Base-by-base conservation (phyloP, 1,140 invertebrate genomes). In the Megalonaias nervosa region DNA sequence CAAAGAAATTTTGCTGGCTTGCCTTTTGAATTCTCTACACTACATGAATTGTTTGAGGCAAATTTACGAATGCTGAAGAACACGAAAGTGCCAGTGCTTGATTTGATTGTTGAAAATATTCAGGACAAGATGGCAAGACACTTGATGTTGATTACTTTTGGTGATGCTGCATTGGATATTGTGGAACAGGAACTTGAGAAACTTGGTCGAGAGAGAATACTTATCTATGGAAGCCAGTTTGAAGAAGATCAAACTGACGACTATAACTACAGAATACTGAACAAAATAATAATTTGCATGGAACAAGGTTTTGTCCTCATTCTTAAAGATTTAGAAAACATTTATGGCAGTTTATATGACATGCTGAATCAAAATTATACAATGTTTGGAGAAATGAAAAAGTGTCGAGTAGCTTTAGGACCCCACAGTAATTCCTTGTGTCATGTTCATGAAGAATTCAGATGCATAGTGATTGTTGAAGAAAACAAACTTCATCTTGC, bases 301-400 rank as follows among this genome's bases (percentile, higher is more conserved):
- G 85, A 88, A 76, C 80, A 84, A 70, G 85, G 85, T 12, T 67
- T 82, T n/a, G 81, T n/a, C n/a, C n/a, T n/a, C n/a, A n/a, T n/a
- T n/a, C n/a, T n/a, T n/a, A n/a, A n/a, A n/a, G n/a, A n/a, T n/a
- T n/a, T n/a, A n/a, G n/a, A n/a, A n/a, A n/a, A n/a, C n/a, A n/a
- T n/a, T n/a, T n/a, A n/a, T n/a, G n/a, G n/a, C n/a, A n/a, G n/a
- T n/a, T n/a, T n/a, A n/a, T n/a, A n/a, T n/a, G n/a, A n/a, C n/a
- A n/a, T 84, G 55, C 62, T 88, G 0, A 88, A 88, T 77, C 86
- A 88, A 61, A 87, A 88, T 67, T 87, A 87, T 61, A 84, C 84
- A 57, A 68, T 81, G 58, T 83, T 86, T 71, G 85, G 85, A 6
- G 80, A 82, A 62, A 87, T 85, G 48, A 86, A 83, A 58, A 83